A percentile compares a stretch with the other conserved stretches of the same genome.
Conservation (phyloP, 2,888 invertebrate species). For the Micoletzkya japonica region DNA sequence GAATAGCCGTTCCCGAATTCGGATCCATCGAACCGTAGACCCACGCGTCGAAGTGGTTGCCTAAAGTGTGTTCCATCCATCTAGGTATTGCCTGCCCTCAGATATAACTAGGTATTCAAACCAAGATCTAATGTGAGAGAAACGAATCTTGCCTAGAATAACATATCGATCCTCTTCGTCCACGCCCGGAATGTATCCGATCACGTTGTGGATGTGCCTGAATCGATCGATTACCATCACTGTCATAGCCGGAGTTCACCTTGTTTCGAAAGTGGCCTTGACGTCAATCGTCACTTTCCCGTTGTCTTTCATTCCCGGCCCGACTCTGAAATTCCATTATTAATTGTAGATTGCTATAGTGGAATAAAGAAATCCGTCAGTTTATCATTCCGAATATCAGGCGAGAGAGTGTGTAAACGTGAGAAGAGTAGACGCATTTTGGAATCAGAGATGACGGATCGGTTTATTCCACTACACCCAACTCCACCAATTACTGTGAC, state of each 20-base stretch:
- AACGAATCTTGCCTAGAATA: conserved; percentile 54
- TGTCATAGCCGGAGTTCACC: background rate
- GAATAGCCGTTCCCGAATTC: conserved; percentile 67
- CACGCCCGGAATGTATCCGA: conserved; percentile 64
- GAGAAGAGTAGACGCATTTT: too few species aligned
- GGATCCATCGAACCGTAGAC: conserved; percentile 67
- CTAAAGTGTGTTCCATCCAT: background rate
- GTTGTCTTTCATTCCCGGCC: conserved; percentile 62
- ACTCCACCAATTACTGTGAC: too few species aligned
- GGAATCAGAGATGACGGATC: too few species aligned
- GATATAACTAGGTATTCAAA: too few species aligned
- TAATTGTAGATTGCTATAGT: too few species aligned
- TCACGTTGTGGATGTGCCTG: conserved; percentile 63
- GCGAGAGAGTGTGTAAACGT: too few species aligned
- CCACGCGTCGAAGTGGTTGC: conserved; percentile 69
- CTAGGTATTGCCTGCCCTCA: too few species aligned
- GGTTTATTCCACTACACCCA: too few species aligned
- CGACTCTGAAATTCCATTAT: too few species aligned
- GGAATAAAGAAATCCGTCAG: too few species aligned
- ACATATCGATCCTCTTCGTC: conserved; percentile 68
- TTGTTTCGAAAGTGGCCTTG: conserved; percentile 34
- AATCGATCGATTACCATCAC: background rate
- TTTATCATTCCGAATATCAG: too few species aligned
- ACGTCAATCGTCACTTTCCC: conserved; percentile 47
- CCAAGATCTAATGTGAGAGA: background rate